Base-by-base conservation (phyloP, 2,113 vertebrate species). In the Takifugu bimaculatus region DNA sequence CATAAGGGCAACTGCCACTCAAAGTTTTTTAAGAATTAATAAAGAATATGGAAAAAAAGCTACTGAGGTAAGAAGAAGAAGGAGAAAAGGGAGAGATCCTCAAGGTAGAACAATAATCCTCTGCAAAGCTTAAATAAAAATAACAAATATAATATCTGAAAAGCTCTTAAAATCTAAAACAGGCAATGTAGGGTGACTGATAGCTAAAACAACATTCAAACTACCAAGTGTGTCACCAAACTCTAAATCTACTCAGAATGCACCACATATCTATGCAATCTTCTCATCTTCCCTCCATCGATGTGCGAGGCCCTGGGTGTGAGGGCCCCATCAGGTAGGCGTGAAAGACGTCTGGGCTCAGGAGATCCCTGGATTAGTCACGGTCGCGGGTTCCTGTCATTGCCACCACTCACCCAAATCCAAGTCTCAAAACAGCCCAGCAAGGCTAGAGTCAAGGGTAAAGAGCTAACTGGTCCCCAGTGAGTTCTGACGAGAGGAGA, bases 301-400 rank as follows among this genome's bases (percentile, higher is more conserved):
- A 39, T 13, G 55, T 70, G 76, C 54, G 58, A 65, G 70, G 57
- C 57, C 6, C 5, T 15, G 44, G 29, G 63, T 61, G 60, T 65
- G 61, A 52, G 20, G 62, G 50, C 70, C 53, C 63, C 62, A 65
- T 82, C 77, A 15, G 50, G 77, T 66, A 70, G 78, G 78, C 81
- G 57, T 89, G 87, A 91, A 91, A 89, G 88, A 86, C 85, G 63
- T 74, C 63, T 56, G 52, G 29, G 64, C 70, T 51, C 77, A 64
- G 85, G 85, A 89, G 83, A 88, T 87, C 79, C 85, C 84, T 13
- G 66, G 85, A 88, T 90, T 87, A 90, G 88, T 86, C 82, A 84
- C 50, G 60, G 84, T 84, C 42, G 51, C 52, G 47, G 55, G 55
- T 26, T 74, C 62, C 39, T 55, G 58, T 67, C 47, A 55, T 63